Percentiles rank a stretch among this genome's conserved stretches.
These are phyloP conservation scores for Urocitellus parryii DNA, from an alignment of 2,113 vertebrate genomes.

Conservation along the genomic window DNA sequence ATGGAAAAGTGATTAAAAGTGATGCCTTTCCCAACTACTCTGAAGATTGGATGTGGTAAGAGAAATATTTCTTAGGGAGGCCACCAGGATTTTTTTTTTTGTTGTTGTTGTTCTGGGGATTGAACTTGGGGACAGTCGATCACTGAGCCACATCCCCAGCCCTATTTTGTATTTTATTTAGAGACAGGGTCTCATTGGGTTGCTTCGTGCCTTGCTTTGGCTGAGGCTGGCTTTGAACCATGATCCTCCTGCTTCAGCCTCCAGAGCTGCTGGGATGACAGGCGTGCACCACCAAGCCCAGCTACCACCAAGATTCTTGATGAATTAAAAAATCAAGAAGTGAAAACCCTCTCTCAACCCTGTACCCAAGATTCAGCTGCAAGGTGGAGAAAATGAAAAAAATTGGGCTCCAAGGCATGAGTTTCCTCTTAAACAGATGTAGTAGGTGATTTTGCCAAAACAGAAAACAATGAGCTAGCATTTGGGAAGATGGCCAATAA, in stretches of 20 bases:
- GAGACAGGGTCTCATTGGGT: no score
- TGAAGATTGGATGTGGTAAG: not conserved
- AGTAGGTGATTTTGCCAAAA: not conserved
- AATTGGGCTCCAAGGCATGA: not conserved
- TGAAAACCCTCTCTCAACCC: not conserved
- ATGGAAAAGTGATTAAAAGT: not conserved
- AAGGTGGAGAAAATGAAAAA: not conserved
- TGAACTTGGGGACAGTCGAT: no score
- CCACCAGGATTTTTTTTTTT: not conserved
- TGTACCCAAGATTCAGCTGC: not conserved
- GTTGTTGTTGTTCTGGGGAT: no score
- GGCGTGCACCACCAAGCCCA: no score
- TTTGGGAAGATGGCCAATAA: not conserved
- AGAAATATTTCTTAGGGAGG: not conserved
- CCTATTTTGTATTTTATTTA: no score
- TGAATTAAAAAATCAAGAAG: not conserved
- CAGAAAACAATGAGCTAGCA: not conserved
- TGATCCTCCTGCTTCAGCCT: no score
- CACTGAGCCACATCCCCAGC: no score
- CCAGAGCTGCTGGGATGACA: no score
- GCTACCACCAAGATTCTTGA: not conserved
- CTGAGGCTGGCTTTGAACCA: no score
- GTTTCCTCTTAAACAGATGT: not conserved
- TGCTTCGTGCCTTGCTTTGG: no score
- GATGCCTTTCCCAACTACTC: not conserved